Evolutionary conservation across 1,140 invertebrate genomes (phyloP).

Genomic region (Diachasma alloeum): DNA sequence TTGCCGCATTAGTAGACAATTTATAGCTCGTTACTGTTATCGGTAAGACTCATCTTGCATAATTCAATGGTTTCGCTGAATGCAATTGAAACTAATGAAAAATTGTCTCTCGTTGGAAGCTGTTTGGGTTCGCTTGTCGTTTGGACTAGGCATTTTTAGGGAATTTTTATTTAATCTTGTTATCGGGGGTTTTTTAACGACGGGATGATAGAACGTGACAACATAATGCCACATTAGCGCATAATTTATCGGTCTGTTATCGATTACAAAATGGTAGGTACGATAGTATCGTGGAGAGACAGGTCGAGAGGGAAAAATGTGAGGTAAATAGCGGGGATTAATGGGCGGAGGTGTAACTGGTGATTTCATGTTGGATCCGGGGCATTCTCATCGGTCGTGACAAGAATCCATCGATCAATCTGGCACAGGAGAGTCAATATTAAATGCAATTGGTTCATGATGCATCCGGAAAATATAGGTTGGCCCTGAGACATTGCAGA

Average conservation of each 20-base stretch:
- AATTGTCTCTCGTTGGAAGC: background rate
- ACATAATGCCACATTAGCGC: slow-evolving; percentile 20
- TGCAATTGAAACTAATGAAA: background rate
- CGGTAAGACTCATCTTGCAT: background rate
- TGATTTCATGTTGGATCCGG: background rate
- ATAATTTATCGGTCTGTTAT: slow-evolving; percentile 28
- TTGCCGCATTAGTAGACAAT: background rate
- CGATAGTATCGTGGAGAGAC: background rate
- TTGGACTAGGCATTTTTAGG: background rate
- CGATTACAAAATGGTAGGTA: background rate
- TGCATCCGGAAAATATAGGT: too few relatives aligned
- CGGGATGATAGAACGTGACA: slow-evolving; percentile 2
- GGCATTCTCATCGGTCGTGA: slow-evolving; percentile 25
- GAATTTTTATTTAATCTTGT: background rate
- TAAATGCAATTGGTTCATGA: too few relatives aligned
- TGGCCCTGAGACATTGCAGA: too few relatives aligned
- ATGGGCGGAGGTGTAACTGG: background rate
- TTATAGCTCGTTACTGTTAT: slow-evolving; percentile 3
- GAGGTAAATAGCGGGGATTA: background rate
- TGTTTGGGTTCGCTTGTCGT: background rate
- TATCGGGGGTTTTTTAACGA: background rate
- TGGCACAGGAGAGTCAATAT: background rate
- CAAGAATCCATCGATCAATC: background rate
- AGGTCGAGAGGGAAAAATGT: background rate
- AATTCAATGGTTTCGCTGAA: background rate